Evolutionary conservation across 2,113 vertebrate genomes (phyloP).

Genomic region (cat (Felis catus)): DNA sequence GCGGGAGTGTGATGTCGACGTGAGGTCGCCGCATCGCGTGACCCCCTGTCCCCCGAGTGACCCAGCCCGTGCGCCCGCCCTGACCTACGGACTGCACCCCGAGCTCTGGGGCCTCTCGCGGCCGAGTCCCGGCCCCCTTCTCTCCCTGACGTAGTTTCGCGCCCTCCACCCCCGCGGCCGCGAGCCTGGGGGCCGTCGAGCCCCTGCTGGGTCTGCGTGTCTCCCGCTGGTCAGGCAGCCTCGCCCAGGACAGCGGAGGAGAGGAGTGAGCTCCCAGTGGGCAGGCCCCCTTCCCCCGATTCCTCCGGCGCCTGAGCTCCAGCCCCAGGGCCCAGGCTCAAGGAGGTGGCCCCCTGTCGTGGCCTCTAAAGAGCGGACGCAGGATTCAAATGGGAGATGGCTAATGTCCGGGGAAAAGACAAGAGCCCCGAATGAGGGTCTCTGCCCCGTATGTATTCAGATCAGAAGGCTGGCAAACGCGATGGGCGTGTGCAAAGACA

Average conservation of each 20-base stretch:
- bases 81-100: not conserved
- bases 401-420: no score
- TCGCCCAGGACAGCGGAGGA: not conserved
- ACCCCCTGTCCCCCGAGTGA: not conserved
- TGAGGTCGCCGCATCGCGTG: accelerated
- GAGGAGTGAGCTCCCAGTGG: accelerated
- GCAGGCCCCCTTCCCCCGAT: accelerated
- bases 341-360: not conserved
- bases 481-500: no score
- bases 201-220: no score
- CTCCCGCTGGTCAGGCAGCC: accelerated
- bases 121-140: not conserved
- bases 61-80: no score
- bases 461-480: no score
- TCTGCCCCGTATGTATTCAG: no score
- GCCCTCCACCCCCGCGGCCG: no score
- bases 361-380: no score
- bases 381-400: no score
- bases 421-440: no score
- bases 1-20: not conserved
- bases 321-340: not conserved
- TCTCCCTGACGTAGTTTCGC: not conserved
- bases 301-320: not conserved
- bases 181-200: not conserved
- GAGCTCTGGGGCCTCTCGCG: not conserved